Conservation (phyloP, 2,888 invertebrate species). For the Drosophila dives region DNA sequence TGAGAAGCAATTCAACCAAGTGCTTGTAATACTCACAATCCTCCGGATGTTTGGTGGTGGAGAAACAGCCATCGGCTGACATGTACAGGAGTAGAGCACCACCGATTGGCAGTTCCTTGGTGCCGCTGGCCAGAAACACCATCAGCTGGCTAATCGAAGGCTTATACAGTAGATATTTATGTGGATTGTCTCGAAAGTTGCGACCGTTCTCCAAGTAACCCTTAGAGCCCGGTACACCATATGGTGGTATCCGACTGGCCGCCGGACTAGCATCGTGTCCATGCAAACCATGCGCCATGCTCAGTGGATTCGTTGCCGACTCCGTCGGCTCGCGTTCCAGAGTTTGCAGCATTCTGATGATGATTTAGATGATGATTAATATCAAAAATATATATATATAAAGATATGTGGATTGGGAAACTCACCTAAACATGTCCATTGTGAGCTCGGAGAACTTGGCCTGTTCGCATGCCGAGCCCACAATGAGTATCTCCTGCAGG, state of each 20-base stretch:
- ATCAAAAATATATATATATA: not conserved
- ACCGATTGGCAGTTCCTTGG: constrained; percentile 96
- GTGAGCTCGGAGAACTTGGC: constrained; percentile 98
- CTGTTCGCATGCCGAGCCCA: constrained; percentile 97
- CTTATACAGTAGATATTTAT: constrained; percentile 98
- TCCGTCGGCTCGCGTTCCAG: constrained; percentile 96
- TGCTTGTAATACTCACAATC: constrained; percentile 89
- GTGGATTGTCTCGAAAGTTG: constrained; percentile 94
- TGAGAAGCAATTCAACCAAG: not conserved
- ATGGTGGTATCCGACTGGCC: constrained; percentile 85
- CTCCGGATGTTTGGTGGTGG: constrained; percentile 93
- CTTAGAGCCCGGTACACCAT: constrained; percentile 86
- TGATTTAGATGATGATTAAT: not conserved
- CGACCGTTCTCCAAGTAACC: constrained; percentile 90
- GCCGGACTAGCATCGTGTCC: constrained; percentile 85
- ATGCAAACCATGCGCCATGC: constrained; percentile 85
- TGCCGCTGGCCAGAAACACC: constrained; percentile 95
- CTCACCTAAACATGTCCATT: constrained; percentile 94
- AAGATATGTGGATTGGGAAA: not conserved
- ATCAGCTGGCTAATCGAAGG: constrained; percentile 97
- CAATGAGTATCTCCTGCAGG: constrained; percentile 96
- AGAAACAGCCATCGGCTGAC: constrained; percentile 95
- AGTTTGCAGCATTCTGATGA: constrained; percentile 94
- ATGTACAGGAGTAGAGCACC: constrained; percentile 96
- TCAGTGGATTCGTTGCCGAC: constrained; percentile 89